A percentile compares a stretch with the other conserved stretches of the same genome.
Conservation (phyloP, 1,140 invertebrate species). For the Coptotermes formosanus region DNA sequence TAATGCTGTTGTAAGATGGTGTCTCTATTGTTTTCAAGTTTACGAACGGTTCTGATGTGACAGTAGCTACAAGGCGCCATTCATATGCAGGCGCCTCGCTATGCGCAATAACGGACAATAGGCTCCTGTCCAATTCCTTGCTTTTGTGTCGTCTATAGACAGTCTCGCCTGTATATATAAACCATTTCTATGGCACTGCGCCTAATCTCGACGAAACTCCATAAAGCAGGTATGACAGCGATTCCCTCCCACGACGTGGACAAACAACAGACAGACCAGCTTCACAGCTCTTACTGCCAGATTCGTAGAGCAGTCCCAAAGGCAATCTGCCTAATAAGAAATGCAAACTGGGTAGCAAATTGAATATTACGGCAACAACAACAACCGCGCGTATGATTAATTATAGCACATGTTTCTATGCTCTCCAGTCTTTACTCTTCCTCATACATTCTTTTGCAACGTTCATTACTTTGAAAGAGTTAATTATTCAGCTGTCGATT, state of each 20-base stretch:
- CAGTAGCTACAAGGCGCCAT: background rate
- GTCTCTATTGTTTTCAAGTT: conserved; percentile 18
- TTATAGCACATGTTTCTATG: no score
- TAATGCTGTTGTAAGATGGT: background rate
- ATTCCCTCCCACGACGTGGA: background rate
- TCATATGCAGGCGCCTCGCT: background rate
- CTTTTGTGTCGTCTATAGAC: conserved; percentile 11
- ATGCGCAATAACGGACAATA: background rate
- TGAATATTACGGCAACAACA: no score
- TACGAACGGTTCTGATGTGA: background rate
- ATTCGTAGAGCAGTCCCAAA: no score
- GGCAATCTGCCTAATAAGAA: no score
- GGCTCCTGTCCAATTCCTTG: background rate
- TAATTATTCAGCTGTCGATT: no score
- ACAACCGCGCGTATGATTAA: no score
- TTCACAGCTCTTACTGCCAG: background rate
- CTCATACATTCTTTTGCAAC: no score
- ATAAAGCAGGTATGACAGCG: background rate
- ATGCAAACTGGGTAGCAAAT: no score
- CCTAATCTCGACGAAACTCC: background rate
- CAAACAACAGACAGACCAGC: background rate
- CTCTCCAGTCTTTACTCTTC: no score
- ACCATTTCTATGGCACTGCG: background rate
- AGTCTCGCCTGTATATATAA: background rate
- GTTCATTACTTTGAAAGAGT: no score